These are phyloP conservation scores for Corythornis madagascariensis DNA, from an alignment of 2,113 vertebrate species.

Conservation along the genomic window DNA sequence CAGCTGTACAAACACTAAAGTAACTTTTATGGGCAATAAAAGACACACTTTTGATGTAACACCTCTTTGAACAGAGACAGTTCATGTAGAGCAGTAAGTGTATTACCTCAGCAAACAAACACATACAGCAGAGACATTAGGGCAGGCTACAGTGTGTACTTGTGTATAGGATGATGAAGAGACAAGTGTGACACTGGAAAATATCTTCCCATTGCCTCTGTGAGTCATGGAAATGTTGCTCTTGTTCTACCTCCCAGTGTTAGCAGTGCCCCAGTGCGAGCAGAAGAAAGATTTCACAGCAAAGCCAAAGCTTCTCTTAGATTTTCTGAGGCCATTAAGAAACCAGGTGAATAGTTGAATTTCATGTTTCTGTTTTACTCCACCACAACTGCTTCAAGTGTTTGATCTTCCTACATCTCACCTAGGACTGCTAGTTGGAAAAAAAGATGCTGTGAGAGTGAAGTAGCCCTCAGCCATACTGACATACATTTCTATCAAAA, in stretches of 20 bases:
- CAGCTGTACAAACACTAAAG: slow-evolving; percentile 11
- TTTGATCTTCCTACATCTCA: not conserved
- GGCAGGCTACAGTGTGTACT: not conserved
- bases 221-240: not conserved
- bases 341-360: not conserved
- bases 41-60: slow-evolving; percentile 5
- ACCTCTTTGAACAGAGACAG: not conserved
- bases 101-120: not conserved
- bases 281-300: not conserved
- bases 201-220: not conserved
- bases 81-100: not conserved
- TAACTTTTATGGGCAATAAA: slow-evolving; percentile 44
- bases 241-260: not conserved
- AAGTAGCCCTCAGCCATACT: not conserved
- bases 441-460: not conserved
- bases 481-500: not conserved
- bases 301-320: not conserved
- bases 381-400: not conserved
- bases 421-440: not conserved
- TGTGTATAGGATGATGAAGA: not conserved
- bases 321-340: not conserved
- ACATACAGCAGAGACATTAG: not conserved
- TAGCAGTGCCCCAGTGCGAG: not conserved
- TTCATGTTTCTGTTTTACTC: not conserved
- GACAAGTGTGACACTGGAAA: not conserved